Base-by-base conservation (phyloP, 1,140 invertebrate species). In the Polyergus mexicanus region DNA sequence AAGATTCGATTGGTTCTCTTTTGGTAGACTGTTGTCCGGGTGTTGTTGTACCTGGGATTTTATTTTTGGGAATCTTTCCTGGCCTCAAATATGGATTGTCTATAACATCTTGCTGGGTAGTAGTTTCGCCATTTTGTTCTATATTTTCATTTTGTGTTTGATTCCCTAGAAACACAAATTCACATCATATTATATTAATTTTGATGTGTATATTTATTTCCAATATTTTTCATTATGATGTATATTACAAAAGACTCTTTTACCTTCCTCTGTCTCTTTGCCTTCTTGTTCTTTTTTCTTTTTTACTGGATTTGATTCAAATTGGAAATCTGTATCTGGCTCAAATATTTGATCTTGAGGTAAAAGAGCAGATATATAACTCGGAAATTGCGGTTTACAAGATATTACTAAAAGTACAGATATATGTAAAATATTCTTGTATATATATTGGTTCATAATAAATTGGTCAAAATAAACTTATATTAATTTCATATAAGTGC, bases 331-430 rank as follows among this genome's bases (percentile, higher is more conserved):
- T 94, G 98, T 97, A 93, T 99, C 98, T 91, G 97, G 97, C 91
- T 99, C 98, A 95, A 99, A 98, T 41, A 99, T 97, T 96, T 99
- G 98, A 95, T 99, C 99, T 89, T 98, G 98, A 2, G 98, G 98
- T 88, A 99, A 94, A 6, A 99, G 95, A 4, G 98, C 98, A 87
- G 97, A 96, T 8, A 99, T 93, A 93, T 99, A 99, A 22, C 98
- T 96, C 19, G 98, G 97, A 92, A 98, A 97, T 86, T 96, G 95
- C 7, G 98, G 96, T 93, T 98, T 98, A 88, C 97, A 97, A 2
- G 98, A 97, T 91, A 99, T 99, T 86, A 99, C 98, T 98, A 95
- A 89, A 96, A 97, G 76, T 80, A 90, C 86, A 88, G 44, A 68
- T 69, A 83, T 71, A 41, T 74, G 3, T 58, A 25, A 16, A 13